Base-by-base conservation (phyloP, 2,888 invertebrate species). In the Toxonevra muliebris region DNA sequence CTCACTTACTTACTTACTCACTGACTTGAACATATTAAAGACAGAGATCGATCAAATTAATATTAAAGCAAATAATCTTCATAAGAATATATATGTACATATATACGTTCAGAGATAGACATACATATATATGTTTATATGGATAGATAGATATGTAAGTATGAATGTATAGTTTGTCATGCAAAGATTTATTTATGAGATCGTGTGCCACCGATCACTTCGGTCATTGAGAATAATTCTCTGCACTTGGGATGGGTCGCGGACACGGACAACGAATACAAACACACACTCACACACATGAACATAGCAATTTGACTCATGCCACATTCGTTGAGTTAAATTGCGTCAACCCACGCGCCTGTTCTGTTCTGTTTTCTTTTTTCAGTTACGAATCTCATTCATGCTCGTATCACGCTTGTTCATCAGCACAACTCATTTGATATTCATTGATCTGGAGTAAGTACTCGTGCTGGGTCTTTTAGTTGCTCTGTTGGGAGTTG, bases 391-490 rank as follows among this genome's bases (percentile, higher is more conserved):
- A 30, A 30, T 30, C 30, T 30, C 30, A 30, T 30, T 30, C 30
- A 30, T 30, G 65, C 59, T 60, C 65, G 50, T 65, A 63, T 61
- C 67, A 58, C 40, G 50, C n/a, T 58, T 41, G 55, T 43, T 50
- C 60, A 70, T 67, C 71, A 67, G 71, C 66, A 50, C 55, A 74
- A 71, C 79, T 80, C 80, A 79, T 80, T 79, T 80, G 71, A 76
- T 80, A 79, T 80, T 80, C 80, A 79, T 80, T 80, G 81, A 80
- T 78, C 79, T 80, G 74, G 79, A 79, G 80, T 79, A 79, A 63
- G n/a, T 12, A 53, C 42, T 4, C 41, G 42, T 19, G 42, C 30
- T 62, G 17, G 12, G 12, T 53, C 41, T 13, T 13, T 17, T 15
- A 13, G 20, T 45, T 43, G 42, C 1, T 41, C 42, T 43, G 30